These are phyloP conservation scores for Zonitis immaculata DNA, from an alignment of 2,888 invertebrate species.

Conservation along the genomic window DNA sequence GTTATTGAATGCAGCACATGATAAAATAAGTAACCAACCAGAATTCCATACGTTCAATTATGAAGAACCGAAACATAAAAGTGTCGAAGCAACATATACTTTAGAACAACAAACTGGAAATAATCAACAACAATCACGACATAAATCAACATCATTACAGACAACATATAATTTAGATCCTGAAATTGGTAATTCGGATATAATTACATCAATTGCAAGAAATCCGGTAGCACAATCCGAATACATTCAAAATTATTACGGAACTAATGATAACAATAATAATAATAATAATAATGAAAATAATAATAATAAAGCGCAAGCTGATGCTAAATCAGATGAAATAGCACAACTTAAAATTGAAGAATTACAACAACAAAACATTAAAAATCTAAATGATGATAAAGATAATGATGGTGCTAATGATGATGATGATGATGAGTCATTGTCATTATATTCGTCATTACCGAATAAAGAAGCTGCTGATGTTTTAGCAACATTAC, in stretches of 20 bases:
- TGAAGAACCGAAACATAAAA: constrained; percentile 44
- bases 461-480: constrained; percentile 61
- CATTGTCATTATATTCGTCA: constrained; percentile 55
- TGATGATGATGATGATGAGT: constrained; percentile 34
- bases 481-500: constrained; percentile 56
- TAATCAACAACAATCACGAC: constrained; percentile 10
- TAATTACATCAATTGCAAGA: constrained; percentile 8
- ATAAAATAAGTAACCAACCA: constrained; percentile 45
- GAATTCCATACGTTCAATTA: constrained; percentile 50
- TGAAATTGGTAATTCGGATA: constrained; percentile 23
- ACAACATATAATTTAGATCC: constrained; percentile 31
- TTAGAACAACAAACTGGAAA: constrained; percentile 22
- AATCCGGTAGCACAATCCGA: constrained; percentile 31
- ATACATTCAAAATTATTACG: constrained; percentile 38
- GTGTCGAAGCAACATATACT: constrained; percentile 2
- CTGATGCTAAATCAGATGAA: constrained; percentile 30
- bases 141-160: constrained; percentile 24
- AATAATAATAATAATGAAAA: constrained; percentile 28
- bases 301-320: constrained; percentile 31
- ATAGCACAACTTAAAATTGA: neutral
- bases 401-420: constrained; percentile 27
- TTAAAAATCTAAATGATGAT: neutral
- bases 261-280: constrained; percentile 26
- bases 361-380: constrained; percentile 9
- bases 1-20: constrained; percentile 36